Evolutionary conservation across 2,113 vertebrate species (phyloP), one percentile per base, ranked within the genome.

Genomic region (Zosterops hypoxanthus): DNA sequence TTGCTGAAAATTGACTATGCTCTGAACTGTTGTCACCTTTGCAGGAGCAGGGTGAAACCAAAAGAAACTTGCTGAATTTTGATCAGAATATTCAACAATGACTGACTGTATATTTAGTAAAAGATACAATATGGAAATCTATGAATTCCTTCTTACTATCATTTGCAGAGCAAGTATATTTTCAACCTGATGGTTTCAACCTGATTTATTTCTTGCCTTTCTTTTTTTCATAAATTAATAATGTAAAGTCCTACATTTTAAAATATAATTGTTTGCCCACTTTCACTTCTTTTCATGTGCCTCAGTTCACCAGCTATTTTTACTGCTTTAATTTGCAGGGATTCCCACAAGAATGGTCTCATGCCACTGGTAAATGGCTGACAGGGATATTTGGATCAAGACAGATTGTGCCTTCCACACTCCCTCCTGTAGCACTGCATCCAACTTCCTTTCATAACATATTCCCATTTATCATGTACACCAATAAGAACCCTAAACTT

Each of bases 291-390:
- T 59, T 57, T 85, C 39, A 52, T 44, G 18, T 73, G 47, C 61
- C 19, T 94, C 12, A 9, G 42, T 59, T 73, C 2, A 11, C 28
- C 60, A 80, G 41, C 19, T 61, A 55, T 70, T 94, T 91, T 79
- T 55, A 92, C 42, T 70, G 82, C 83, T 94, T 93, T 91, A 73
- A 70, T 72, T 93, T 82, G 47, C 28, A 92, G 64, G 57, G 41
- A 80, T 82, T 92, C 71, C 88, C 75, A 68, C 49, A 88, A 71
- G 75, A 71, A 75, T n/a, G 71, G 49, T 68, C 61, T 79, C 36
- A 47, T 15, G 46, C 26, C 2, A 1, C 73, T 64, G 17, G 28
- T 57, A 72, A 55, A 83, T 1, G 1, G 59, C 4, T 60, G 65
- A 82, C 34, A 79, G 49, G 42, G 75, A 80, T 83, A 76, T 71